Conservation (phyloP, 2,888 invertebrate species). For the Julus scanicus region DNA sequence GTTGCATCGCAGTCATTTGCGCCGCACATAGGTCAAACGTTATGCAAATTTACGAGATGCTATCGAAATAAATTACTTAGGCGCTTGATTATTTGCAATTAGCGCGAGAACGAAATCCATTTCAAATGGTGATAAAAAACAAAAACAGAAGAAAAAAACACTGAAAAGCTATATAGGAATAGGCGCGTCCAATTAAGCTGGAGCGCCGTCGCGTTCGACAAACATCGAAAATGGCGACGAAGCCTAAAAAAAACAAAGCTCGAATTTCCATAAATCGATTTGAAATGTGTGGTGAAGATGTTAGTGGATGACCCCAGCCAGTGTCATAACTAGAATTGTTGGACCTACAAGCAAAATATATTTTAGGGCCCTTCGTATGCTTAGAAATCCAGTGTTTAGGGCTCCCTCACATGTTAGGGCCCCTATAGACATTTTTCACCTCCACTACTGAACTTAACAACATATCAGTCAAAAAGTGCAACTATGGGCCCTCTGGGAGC, state of each 20-base stretch:
- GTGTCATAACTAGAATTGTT: no score
- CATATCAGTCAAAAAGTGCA: no score
- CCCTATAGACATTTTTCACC: no score
- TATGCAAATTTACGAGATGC: slow-evolving; percentile 33
- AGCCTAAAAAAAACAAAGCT: not conserved
- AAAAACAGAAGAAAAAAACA: not conserved
- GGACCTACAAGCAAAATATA: no score
- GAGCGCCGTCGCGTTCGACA: not conserved
- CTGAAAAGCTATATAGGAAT: not conserved
- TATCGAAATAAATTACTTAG: slow-evolving; percentile 33
- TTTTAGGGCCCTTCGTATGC: no score
- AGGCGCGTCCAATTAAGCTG: not conserved
- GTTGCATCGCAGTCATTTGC: not conserved
- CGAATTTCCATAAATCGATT: not conserved
- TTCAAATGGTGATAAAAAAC: not conserved
- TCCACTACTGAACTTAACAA: no score
- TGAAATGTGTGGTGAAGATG: not conserved
- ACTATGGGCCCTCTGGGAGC: no score
- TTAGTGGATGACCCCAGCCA: not conserved
- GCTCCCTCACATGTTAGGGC: no score
- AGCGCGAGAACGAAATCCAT: slow-evolving; percentile 19
- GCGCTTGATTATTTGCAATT: slow-evolving; percentile 26
- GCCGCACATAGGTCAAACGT: slow-evolving; percentile 3
- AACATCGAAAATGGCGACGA: not conserved
- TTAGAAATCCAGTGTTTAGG: no score